phyloP scores from a whole-genome alignment of 2,797 vertebrate genomes.

The Pelobates cultripes region DNA sequence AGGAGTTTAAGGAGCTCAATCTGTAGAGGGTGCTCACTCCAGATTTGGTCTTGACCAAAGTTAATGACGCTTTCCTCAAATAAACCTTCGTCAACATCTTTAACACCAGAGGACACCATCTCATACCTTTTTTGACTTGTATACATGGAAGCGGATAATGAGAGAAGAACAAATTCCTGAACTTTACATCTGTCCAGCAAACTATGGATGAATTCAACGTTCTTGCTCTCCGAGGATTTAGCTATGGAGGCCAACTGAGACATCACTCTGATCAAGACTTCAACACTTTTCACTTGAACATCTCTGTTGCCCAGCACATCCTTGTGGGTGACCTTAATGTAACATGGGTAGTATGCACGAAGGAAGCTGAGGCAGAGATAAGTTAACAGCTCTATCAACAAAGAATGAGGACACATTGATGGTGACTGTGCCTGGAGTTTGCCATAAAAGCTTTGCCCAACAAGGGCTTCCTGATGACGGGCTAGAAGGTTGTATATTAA shows the following conservation, averaged over 20 bases:
- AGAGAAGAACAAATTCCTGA: slow-evolving; percentile 89
- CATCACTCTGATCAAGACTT: slow-evolving; percentile 87
- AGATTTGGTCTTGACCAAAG: slow-evolving; percentile 78
- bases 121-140: slow-evolving; percentile 76
- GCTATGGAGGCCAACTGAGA: slow-evolving; percentile 77
- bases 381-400: slow-evolving; percentile 88
- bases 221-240: slow-evolving; percentile 63
- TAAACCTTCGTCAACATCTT: slow-evolving; percentile 67
- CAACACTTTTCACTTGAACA: slow-evolving; percentile 94
- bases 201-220: slow-evolving; percentile 71
- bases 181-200: slow-evolving; percentile 85
- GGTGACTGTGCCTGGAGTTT: slow-evolving; percentile 78
- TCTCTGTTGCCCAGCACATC: slow-evolving; percentile 90
- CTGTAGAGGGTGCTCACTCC: slow-evolving; percentile 91
- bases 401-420: slow-evolving; percentile 72
- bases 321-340: slow-evolving; percentile 77
- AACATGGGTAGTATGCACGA: slow-evolving; percentile 90
- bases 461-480: slow-evolving; percentile 89
- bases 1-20: slow-evolving; percentile 92
- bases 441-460: slow-evolving; percentile 88
- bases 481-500: slow-evolving; percentile 92
- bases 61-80: slow-evolving; percentile 87
- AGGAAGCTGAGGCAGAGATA: slow-evolving; percentile 90
- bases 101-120: slow-evolving; percentile 48
- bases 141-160: slow-evolving; percentile 91